Conservation (phyloP, 2,113 vertebrate genomes). For the Prinia subflava region DNA sequence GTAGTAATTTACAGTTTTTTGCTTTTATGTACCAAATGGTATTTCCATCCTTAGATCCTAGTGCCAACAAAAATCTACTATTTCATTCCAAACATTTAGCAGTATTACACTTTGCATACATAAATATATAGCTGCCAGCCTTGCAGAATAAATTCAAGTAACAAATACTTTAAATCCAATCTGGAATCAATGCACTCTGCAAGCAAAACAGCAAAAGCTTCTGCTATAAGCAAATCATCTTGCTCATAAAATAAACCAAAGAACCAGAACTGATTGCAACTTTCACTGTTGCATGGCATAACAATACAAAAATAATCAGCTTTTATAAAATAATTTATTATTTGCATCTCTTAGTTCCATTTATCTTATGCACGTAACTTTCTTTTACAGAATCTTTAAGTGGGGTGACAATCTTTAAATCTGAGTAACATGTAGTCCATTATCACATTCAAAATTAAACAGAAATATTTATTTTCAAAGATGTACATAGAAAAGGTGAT, state of each 20-base stretch:
- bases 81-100: background rate
- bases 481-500: background rate
- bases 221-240: background rate
- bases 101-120: background rate
- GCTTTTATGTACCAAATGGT: background rate
- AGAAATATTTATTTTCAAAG: background rate
- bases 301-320: background rate
- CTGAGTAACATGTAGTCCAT: background rate
- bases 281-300: background rate
- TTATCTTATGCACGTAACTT: background rate
- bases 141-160: background rate
- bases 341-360: background rate
- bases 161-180: background rate
- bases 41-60: background rate
- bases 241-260: background rate
- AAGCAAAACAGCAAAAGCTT: background rate
- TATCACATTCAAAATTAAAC: background rate
- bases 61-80: background rate
- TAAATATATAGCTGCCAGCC: background rate
- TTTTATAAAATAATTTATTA: background rate
- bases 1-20: conserved; percentile 18
- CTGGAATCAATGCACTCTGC: background rate
- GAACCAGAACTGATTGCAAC: background rate
- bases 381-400: background rate
- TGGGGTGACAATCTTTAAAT: background rate